phyloP scores from a whole-genome alignment of 2,113 vertebrate species.

The Macquaria ambigua region DNA sequence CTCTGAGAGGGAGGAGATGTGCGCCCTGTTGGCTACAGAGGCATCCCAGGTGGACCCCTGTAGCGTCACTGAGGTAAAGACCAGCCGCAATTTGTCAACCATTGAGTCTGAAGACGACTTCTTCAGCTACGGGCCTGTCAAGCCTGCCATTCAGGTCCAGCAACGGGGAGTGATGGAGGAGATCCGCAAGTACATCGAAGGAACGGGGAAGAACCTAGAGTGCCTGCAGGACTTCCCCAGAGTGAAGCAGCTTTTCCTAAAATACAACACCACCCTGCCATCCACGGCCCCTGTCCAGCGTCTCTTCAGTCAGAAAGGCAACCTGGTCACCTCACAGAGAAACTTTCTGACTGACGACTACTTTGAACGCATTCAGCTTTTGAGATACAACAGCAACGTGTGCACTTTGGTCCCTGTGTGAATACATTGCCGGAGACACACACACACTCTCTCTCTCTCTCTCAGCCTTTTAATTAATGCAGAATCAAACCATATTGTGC shows the following conservation, averaged over 20 bases:
- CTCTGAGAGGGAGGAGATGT: slow-evolving; percentile 81
- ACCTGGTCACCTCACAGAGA: slow-evolving; percentile 78
- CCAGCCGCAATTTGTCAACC: slow-evolving; percentile 59
- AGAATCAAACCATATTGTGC: slow-evolving; percentile 55
- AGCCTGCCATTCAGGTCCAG: slow-evolving; percentile 61
- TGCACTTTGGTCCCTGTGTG: slow-evolving; percentile 56
- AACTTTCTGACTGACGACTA: slow-evolving; percentile 81
- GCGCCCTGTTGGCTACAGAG: slow-evolving; percentile 73
- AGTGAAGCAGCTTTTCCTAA: slow-evolving; percentile 82
- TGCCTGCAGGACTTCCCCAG: slow-evolving; percentile 83
- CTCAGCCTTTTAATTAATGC: slow-evolving; percentile 30
- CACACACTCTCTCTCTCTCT: too few relatives aligned
- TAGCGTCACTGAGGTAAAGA: slow-evolving; percentile 23
- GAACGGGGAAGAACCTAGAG: slow-evolving; percentile 80
- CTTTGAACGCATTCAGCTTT: slow-evolving; percentile 81
- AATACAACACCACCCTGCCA: slow-evolving; percentile 83
- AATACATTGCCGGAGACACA: slow-evolving; percentile 2
- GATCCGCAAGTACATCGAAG: slow-evolving; percentile 79
- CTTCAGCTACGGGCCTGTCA: slow-evolving; percentile 79
- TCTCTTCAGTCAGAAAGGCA: slow-evolving; percentile 81
- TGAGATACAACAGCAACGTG: slow-evolving; percentile 82
- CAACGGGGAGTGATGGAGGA: slow-evolving; percentile 75
- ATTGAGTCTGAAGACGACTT: slow-evolving; percentile 81
- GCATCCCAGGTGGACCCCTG: slow-evolving; percentile 75
- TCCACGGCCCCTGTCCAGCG: slow-evolving; percentile 82